Evolutionary conservation across 2,797 vertebrate species (phyloP).

Genomic region (Buceros bicornis): DNA sequence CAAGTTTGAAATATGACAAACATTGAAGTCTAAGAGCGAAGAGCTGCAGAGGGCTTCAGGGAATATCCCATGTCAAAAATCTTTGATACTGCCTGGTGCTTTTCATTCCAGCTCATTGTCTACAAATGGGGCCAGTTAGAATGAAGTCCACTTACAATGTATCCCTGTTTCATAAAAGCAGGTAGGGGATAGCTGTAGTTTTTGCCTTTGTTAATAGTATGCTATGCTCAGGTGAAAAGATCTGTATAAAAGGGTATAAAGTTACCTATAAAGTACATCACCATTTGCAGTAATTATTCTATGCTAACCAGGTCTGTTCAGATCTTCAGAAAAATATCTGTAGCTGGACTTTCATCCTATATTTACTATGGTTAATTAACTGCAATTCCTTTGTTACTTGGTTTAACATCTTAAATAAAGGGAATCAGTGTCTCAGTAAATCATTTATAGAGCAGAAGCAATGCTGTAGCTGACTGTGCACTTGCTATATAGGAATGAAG

Average conservation of each 20-base stretch:
- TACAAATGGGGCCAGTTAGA: neutral
- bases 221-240: neutral
- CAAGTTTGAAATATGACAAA: neutral
- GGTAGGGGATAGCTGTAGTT: neutral
- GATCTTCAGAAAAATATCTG: slow-evolving; percentile 3
- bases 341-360: neutral
- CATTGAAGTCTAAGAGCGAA: fast-evolving
- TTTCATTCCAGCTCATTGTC: neutral
- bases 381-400: neutral
- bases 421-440: neutral
- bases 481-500: slow-evolving; percentile 1
- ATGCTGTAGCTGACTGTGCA: neutral
- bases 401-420: neutral
- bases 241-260: neutral
- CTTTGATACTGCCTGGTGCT: neutral
- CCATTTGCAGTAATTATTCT: neutral
- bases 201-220: neutral
- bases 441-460: neutral
- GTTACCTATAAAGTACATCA: neutral
- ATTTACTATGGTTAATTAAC: slow-evolving; percentile 4
- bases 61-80: neutral
- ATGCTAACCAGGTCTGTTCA: neutral
- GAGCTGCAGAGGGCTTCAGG: neutral
- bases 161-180: neutral
- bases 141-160: neutral